phyloP scores from a whole-genome alignment of 2,888 invertebrate genomes.

The Plusia festucae region DNA sequence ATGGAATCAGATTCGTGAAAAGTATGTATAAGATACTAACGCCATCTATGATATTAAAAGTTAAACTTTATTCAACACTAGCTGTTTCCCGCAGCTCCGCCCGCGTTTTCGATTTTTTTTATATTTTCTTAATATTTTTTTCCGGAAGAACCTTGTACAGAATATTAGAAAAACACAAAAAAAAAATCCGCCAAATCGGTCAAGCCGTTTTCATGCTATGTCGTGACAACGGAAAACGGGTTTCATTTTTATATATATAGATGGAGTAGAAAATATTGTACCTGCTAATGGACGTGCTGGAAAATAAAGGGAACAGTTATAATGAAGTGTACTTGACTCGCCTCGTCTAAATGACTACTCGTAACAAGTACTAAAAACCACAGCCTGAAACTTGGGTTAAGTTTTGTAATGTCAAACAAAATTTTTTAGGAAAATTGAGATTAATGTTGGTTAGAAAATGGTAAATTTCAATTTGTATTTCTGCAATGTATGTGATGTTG shows the following conservation, averaged over 20 bases:
- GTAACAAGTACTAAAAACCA: conserved; percentile 19
- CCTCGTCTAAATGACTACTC: conserved; percentile 14
- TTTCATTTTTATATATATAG: no score
- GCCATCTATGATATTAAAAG: conserved; percentile 7
- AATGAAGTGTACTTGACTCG: conserved; percentile 23
- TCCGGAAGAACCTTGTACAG: no score
- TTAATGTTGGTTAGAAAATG: not conserved
- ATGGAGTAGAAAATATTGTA: conserved; percentile 16
- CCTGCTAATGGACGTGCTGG: conserved; percentile 13
- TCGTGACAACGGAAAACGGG: no score
- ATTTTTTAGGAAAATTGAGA: not conserved
- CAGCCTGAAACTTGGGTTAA: not conserved
- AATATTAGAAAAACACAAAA: no score
- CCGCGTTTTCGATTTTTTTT: no score
- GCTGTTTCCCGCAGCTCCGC: no score
- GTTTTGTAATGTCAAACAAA: not conserved
- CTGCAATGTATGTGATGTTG: no score
- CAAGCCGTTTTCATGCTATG: no score
- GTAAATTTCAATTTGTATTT: not conserved
- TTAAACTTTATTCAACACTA: conserved; percentile 9
- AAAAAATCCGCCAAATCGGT: no score
- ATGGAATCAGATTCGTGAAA: no score
- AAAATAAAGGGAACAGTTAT: conserved; percentile 20
- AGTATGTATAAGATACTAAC: not conserved
- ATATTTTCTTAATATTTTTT: no score